phyloP scores from a whole-genome alignment of 2,113 vertebrate species.

The Bettongia penicillata region DNA sequence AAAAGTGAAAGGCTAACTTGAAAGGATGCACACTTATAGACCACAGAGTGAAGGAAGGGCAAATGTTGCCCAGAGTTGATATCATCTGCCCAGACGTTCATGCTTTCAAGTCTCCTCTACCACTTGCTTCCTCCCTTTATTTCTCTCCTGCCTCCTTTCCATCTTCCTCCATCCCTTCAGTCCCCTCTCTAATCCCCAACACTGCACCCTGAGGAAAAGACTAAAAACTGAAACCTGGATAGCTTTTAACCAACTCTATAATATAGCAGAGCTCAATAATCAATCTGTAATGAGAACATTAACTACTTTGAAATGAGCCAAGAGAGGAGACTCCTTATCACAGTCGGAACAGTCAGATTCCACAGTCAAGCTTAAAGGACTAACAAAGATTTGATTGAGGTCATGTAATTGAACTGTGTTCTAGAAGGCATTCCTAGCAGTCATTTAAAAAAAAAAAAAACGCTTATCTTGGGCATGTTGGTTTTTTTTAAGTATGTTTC shows the following conservation, averaged over 20 bases:
- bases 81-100: neutral
- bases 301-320: constrained; percentile 13
- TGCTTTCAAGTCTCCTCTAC: neutral
- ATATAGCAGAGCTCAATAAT: constrained; percentile 8
- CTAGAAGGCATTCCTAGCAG: constrained; percentile 1
- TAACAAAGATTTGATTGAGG: constrained; percentile 18
- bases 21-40: neutral
- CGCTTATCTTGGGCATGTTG: neutral
- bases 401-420: constrained; percentile 21
- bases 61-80: neutral
- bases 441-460: constrained; percentile 26
- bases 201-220: neutral
- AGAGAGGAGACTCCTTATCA: constrained; percentile 25
- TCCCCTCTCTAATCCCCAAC: neutral
- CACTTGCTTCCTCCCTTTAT: constrained; percentile 6
- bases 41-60: constrained; percentile 14
- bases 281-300: constrained; percentile 14
- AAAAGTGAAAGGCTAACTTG: constrained; percentile 39
- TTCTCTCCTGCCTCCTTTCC: neutral
- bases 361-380: constrained; percentile 31
- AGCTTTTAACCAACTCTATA: neutral
- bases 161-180: neutral
- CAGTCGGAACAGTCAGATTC: constrained; percentile 22
- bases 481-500: constrained; percentile 30
- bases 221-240: constrained; percentile 44